Evolutionary conservation across 2,797 vertebrate species (phyloP).

Genomic region (Tiaroga cobitis): DNA sequence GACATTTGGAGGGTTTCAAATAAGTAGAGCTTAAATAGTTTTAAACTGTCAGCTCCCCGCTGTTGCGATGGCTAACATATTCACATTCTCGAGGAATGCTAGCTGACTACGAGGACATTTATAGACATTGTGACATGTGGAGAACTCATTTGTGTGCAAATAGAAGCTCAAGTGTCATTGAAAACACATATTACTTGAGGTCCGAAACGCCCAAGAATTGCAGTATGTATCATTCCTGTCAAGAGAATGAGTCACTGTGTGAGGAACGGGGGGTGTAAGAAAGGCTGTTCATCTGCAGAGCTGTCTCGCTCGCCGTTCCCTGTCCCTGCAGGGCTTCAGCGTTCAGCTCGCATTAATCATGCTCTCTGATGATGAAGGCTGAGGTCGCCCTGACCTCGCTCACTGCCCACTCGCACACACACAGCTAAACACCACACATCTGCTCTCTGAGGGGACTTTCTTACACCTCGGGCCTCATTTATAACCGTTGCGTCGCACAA

Average conservation of each 20-base stretch:
- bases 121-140: not conserved
- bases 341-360: conserved; percentile 47
- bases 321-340: conserved; percentile 10
- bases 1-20: not conserved
- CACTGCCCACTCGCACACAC: conserved; percentile 1
- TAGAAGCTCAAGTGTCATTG: not conserved
- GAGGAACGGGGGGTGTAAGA: conserved; percentile 17
- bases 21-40: not conserved
- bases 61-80: not conserved
- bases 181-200: not conserved
- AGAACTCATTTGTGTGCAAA: not conserved
- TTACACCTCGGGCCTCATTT: no score
- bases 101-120: not conserved
- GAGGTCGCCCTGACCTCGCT: conserved; percentile 54
- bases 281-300: conserved; percentile 37
- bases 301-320: conserved; percentile 19
- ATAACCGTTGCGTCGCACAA: no score
- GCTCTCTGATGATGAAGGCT: conserved; percentile 41
- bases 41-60: not conserved
- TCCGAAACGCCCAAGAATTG: not conserved
- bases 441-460: not conserved
- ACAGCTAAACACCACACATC: not conserved
- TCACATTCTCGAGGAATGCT: no score
- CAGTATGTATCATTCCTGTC: conserved; percentile 35
- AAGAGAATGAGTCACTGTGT: conserved; percentile 38